Conservation (phyloP, 2,888 invertebrate species). For the Dolomedes plantarius region DNA sequence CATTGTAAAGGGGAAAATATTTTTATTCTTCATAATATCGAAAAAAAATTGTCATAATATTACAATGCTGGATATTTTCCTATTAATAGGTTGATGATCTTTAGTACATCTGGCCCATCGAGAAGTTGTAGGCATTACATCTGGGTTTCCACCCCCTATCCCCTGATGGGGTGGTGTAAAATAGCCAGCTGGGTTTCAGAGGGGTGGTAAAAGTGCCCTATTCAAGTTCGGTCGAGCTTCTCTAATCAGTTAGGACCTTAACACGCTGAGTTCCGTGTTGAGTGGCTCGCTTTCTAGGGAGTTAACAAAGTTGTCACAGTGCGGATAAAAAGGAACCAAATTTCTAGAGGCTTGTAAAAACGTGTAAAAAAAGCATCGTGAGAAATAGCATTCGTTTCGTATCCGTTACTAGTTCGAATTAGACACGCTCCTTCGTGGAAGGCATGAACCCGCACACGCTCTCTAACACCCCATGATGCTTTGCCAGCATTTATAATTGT, state of each 20-base stretch:
- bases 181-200: background rate
- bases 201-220: background rate
- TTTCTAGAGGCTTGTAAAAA: background rate
- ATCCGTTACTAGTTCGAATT: background rate
- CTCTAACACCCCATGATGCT: too few relatives aligned
- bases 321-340: background rate
- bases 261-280: background rate
- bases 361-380: background rate
- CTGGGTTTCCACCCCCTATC: background rate
- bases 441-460: background rate
- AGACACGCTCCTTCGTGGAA: background rate
- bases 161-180: background rate
- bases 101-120: background rate
- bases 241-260: constrained; percentile 11
- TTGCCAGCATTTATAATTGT: too few relatives aligned
- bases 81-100: background rate
- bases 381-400: background rate
- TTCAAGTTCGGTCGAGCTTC: background rate
- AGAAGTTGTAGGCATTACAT: background rate
- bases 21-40: too few relatives aligned
- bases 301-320: constrained; percentile 10
- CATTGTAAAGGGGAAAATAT: too few relatives aligned
- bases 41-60: too few relatives aligned
- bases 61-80: too few relatives aligned
- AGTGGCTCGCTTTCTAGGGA: background rate